Percentiles rank a stretch among this genome's conserved stretches.
These are phyloP conservation scores for Carassius auratus DNA, from an alignment of 2,113 vertebrate species.

Conservation along the genomic window DNA sequence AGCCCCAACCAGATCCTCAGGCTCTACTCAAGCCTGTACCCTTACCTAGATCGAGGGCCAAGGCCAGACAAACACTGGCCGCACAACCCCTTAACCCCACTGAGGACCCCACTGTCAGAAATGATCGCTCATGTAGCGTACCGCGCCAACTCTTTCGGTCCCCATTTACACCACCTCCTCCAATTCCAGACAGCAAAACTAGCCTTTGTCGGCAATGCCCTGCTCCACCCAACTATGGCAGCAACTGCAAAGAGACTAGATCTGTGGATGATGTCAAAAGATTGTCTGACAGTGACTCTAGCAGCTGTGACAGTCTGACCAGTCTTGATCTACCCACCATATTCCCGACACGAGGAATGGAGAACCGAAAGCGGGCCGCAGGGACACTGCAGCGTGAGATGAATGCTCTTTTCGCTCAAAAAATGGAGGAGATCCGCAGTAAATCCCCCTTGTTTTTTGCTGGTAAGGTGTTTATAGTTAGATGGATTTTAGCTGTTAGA, in stretches of 20 bases:
- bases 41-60: conserved; percentile 56
- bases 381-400: conserved; percentile 96
- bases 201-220: conserved; percentile 72
- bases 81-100: conserved; percentile 44
- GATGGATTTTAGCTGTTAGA: not conserved
- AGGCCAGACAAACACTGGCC: conserved; percentile 65
- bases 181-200: conserved; percentile 69
- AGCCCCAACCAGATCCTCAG: conserved; percentile 52
- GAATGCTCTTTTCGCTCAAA: conserved; percentile 93
- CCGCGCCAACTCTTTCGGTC: conserved; percentile 69
- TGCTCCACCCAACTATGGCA: conserved; percentile 73
- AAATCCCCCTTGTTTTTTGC: conserved; percentile 91
- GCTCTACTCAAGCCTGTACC: conserved; percentile 51
- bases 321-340: conserved; percentile 76
- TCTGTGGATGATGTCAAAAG: conserved; percentile 46
- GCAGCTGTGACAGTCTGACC: conserved; percentile 82
- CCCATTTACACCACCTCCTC: conserved; percentile 58
- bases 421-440: conserved; percentile 95
- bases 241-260: conserved; percentile 67
- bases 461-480: conserved; percentile 83
- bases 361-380: conserved; percentile 80
- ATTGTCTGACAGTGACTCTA: conserved; percentile 81
- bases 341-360: conserved; percentile 73
- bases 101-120: conserved; percentile 41
- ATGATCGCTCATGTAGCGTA: conserved; percentile 62